These are phyloP conservation scores for Drosophila kepulauana DNA, from an alignment of 1,140 invertebrate species.

Conservation along the genomic window DNA sequence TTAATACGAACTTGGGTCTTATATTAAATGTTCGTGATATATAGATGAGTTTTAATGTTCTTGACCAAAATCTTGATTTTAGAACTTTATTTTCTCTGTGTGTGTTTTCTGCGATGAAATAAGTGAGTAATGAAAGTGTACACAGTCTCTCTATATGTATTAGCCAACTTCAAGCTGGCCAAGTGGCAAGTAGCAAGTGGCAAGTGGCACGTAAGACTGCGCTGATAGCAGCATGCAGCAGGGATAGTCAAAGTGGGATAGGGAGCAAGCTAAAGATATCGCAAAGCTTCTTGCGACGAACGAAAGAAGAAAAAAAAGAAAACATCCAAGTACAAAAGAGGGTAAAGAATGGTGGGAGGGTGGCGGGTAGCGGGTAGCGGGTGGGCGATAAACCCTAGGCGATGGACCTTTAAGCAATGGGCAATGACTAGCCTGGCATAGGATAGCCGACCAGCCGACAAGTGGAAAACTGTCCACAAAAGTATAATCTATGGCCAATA, in stretches of 20 bases:
- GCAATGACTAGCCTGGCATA: slow-evolving; percentile 6
- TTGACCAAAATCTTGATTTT: no score
- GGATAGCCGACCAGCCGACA: slow-evolving; percentile 21
- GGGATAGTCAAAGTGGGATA: slow-evolving; percentile 20
- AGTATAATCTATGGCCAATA: slow-evolving; percentile 78
- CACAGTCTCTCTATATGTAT: slow-evolving; percentile 59
- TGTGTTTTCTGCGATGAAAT: not conserved
- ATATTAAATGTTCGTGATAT: no score
- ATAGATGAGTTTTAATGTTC: no score
- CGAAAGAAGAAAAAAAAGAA: slow-evolving; percentile 13
- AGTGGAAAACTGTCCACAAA: slow-evolving; percentile 72
- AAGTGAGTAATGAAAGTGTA: slow-evolving; percentile 11
- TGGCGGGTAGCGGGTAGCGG: not conserved
- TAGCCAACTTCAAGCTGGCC: slow-evolving; percentile 48
- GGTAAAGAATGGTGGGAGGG: not conserved
- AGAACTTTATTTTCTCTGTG: no score
- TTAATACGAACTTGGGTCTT: no score
- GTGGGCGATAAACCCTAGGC: slow-evolving; percentile 3
- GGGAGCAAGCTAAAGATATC: slow-evolving; percentile 22
- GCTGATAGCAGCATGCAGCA: slow-evolving; percentile 36
- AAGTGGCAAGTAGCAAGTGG: slow-evolving; percentile 31
- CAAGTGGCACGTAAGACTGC: slow-evolving; percentile 28
- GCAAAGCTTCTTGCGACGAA: slow-evolving; percentile 20
- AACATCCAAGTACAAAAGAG: slow-evolving; percentile 14
- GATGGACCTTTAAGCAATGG: slow-evolving; percentile 8